These are phyloP conservation scores for Diarsia rubi DNA, from an alignment of 2,888 invertebrate genomes.

Conservation along the genomic window DNA sequence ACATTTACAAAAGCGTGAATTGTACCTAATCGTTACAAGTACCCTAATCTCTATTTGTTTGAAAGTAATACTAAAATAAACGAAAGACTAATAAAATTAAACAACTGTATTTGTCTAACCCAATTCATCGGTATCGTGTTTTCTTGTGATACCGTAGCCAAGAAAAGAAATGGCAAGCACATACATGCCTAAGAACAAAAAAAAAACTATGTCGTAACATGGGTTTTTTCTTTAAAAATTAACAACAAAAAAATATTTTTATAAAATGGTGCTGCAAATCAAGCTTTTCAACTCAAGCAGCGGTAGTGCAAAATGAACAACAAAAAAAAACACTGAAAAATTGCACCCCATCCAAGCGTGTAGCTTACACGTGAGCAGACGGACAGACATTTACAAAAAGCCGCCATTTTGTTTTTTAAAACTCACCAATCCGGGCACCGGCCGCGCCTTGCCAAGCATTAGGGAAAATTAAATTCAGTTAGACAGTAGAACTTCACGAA, in stretches of 20 bases:
- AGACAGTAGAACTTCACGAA: conserved; percentile 61
- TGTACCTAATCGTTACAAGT: conserved; percentile 40
- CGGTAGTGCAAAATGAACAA: conserved; percentile 53
- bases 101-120: conserved; percentile 77
- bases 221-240: background rate
- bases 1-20: conserved; percentile 56
- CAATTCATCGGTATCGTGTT: conserved; percentile 81
- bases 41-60: conserved; percentile 41
- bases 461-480: conserved; percentile 80
- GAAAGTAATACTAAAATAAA: conserved; percentile 53
- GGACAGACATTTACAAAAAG: conserved; percentile 76
- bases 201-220: conserved; percentile 15
- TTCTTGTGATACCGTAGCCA: conserved; percentile 82
- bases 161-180: conserved; percentile 84
- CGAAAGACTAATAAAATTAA: conserved; percentile 39
- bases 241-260: background rate
- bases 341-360: conserved; percentile 83
- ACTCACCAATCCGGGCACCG: conserved; percentile 93
- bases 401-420: conserved; percentile 73
- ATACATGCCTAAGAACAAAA: conserved; percentile 84
- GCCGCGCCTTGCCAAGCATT: conserved; percentile 91
- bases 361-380: conserved; percentile 70
- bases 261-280: conserved; percentile 45
- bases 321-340: conserved; percentile 62
- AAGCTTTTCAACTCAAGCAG: conserved; percentile 54